These are phyloP conservation scores for Smutsia gigantea DNA, from an alignment of 2,797 vertebrate species.

Conservation along the genomic window DNA sequence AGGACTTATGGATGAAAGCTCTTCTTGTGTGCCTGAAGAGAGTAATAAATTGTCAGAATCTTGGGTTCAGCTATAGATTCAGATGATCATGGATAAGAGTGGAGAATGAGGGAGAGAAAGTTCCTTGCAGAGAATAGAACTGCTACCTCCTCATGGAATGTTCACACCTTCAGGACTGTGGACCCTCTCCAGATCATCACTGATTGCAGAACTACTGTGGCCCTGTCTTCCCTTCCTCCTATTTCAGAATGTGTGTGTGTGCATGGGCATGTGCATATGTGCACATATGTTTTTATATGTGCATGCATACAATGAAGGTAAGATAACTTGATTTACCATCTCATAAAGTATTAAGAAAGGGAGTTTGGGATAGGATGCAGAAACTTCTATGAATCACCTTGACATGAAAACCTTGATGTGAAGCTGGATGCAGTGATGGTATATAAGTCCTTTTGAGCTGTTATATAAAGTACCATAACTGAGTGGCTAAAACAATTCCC, in stretches of 20 bases:
- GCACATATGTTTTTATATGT: accelerated
- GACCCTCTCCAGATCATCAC: not conserved
- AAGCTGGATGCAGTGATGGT: not conserved
- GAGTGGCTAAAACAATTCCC: not conserved
- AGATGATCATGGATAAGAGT: not conserved
- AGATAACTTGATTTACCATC: not conserved
- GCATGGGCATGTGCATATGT: too few relatives aligned
- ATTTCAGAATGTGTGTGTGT: not conserved
- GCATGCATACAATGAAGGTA: not conserved
- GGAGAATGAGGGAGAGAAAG: not conserved
- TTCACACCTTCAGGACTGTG: not conserved
- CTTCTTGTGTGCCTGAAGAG: too few relatives aligned
- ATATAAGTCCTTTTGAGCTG: not conserved
- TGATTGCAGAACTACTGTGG: not conserved
- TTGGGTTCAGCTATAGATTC: not conserved
- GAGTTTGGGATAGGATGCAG: not conserved
- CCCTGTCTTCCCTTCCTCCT: not conserved
- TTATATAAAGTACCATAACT: not conserved
- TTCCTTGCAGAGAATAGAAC: not conserved
- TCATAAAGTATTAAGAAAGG: not conserved
- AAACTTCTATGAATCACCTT: not conserved
- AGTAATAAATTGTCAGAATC: too few relatives aligned
- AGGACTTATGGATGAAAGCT: too few relatives aligned
- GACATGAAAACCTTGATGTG: not conserved
- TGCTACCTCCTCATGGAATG: not conserved